phyloP scores from a whole-genome alignment of 2,113 vertebrate species.

The Hydrolagus affinis region DNA sequence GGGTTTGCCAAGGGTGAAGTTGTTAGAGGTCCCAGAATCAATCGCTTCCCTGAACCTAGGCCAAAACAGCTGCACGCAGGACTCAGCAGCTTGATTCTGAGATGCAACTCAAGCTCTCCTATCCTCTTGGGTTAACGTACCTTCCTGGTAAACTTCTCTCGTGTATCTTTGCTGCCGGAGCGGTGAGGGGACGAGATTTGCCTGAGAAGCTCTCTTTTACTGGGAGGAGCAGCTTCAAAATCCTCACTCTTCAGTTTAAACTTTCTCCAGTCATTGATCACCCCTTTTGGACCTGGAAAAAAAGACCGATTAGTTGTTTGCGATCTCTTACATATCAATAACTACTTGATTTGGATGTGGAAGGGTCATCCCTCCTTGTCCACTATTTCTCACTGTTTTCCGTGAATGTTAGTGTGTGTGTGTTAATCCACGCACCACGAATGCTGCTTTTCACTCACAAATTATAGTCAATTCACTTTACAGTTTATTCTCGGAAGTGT shows the following conservation, averaged over 20 bases:
- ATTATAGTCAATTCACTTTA: no score
- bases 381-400: no score
- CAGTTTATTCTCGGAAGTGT: no score
- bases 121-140: slow-evolving; percentile 48
- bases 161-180: slow-evolving; percentile 53
- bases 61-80: neutral
- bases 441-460: no score
- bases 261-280: slow-evolving; percentile 93
- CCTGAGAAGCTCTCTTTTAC: slow-evolving; percentile 80
- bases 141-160: slow-evolving; percentile 72
- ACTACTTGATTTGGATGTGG: no score
- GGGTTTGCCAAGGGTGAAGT: neutral
- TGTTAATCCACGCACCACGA: no score
- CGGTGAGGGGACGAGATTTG: slow-evolving; percentile 81
- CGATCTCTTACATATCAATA: no score
- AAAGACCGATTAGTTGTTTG: slow-evolving; percentile 15
- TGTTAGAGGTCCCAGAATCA: no score
- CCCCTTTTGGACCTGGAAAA: slow-evolving; percentile 84
- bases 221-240: slow-evolving; percentile 59
- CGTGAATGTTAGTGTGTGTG: no score
- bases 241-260: slow-evolving; percentile 93
- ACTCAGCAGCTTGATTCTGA: neutral
- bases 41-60: no score
- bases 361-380: no score
- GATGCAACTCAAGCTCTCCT: neutral